These are phyloP conservation scores for Yponomeuta plumbellus DNA, from an alignment of 2,888 invertebrate genomes.

Conservation along the genomic window DNA sequence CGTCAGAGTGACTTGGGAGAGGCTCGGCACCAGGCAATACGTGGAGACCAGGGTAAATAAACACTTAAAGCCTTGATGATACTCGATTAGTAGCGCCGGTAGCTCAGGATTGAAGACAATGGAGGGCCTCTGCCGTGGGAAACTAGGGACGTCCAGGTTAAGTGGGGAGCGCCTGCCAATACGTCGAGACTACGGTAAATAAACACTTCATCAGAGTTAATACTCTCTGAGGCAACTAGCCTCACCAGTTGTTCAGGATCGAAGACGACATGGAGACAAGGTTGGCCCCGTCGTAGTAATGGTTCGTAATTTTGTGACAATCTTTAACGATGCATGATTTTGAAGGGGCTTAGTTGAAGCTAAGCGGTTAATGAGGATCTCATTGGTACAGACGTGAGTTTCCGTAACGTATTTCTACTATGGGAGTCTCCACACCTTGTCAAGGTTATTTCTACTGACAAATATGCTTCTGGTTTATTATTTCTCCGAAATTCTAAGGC, in stretches of 20 bases:
- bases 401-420: no score
- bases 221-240: constrained; percentile 50
- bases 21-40: constrained; percentile 50
- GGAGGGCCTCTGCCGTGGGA: constrained; percentile 44
- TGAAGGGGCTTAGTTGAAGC: no score
- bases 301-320: no score
- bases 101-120: constrained; percentile 56
- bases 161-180: constrained; percentile 58
- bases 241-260: constrained; percentile 44
- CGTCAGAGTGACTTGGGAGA: constrained; percentile 42
- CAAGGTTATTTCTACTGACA: no score
- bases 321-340: no score
- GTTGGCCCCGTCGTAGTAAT: no score
- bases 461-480: no score
- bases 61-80: constrained; percentile 27
- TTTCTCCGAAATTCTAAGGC: background rate
- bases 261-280: constrained; percentile 51
- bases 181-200: constrained; percentile 46
- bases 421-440: no score
- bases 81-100: constrained; percentile 52
- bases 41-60: constrained; percentile 44
- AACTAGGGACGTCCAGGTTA: constrained; percentile 32
- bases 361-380: no score
- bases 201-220: background rate
- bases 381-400: no score